Base-by-base conservation (phyloP, 2,113 vertebrate genomes). In the Nannobrachium achirus region DNA sequence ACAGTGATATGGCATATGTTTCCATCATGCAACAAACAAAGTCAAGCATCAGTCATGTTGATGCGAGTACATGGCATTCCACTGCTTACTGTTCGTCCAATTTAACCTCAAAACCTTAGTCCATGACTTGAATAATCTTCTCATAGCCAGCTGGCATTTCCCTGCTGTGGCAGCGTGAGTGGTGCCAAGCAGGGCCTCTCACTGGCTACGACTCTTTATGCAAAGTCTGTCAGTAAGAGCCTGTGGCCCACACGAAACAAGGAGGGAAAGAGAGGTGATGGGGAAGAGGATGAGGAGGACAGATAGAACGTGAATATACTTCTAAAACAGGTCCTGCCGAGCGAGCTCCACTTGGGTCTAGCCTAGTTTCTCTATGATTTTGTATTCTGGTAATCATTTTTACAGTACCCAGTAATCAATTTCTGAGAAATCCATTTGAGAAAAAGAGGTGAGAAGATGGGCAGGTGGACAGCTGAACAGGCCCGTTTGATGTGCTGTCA, bases 71-170 rank as follows among this genome's bases (percentile, higher is more conserved):
- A n/a, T 39, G 2, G 8, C 69, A 51, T 76, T 69, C 50, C 52
- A 16, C 4, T 1, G 7, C 61, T 56, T 41, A 3, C n/a, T 10
- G n/a, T 4, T 57, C 14, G 0, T 16, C 59, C 69, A 3, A 33
- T 33, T 52, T n/a, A 16, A 58, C 60, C 0, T 1, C 53, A 18
- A 52, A 3, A 63, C 66, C 14, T 64, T 25, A 0, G 15, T 44
- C 10, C 2, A 57, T 56, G 8, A 56, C 72, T 67, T 67, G 58
- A 55, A 61, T 69, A 53, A 61, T 79, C 25, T 4, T 33, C 72
- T 67, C 44, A 8, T 0, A 13, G 71, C 75, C 67, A 78, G 56
- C 74, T 80, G 77, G 77, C 74, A 58, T 18, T 56, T 55, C 15
- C 52, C 62, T n/a, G 50, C 67, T 71, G 53, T 11, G 38, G 49